phyloP scores from a whole-genome alignment of 2,797 vertebrate species.

The Mycteria americana region DNA sequence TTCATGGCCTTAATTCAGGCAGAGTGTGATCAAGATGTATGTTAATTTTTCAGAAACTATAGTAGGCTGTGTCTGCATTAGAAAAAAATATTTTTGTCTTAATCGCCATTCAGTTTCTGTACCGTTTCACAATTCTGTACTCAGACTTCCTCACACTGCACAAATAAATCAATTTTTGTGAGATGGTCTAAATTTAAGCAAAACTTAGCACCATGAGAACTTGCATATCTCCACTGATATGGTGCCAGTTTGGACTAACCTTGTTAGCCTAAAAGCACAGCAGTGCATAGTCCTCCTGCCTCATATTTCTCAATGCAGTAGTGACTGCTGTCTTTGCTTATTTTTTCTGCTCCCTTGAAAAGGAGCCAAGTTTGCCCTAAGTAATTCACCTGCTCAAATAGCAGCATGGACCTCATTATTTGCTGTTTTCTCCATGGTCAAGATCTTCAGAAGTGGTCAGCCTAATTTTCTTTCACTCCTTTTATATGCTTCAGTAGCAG shows the following conservation, averaged over 20 bases:
- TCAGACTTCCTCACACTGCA: not conserved
- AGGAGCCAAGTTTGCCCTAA: not conserved
- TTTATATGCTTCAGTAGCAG: not conserved
- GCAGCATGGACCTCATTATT: not conserved
- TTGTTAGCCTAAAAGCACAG: not conserved
- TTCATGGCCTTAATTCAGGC: not conserved
- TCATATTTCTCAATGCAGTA: not conserved
- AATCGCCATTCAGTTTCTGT: not conserved
- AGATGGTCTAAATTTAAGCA: not conserved
- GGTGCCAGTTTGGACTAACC: not conserved
- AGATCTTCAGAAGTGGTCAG: not conserved
- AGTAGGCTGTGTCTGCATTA: not conserved
- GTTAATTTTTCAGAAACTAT: not conserved
- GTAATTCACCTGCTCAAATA: not conserved
- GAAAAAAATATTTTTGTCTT: not conserved
- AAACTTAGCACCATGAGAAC: not conserved
- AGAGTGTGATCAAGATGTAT: not conserved
- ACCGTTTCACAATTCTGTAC: not conserved
- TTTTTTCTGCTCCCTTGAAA: not conserved
- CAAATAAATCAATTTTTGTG: not conserved
- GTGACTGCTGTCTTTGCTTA: not conserved
- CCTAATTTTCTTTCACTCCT: not conserved
- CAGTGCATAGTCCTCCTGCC: not conserved
- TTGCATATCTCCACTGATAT: not conserved
- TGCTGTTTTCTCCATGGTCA: not conserved